Evolutionary conservation across 2,113 vertebrate species (phyloP), one percentile per base, ranked within the genome.

Genomic region (Eira barbara): DNA sequence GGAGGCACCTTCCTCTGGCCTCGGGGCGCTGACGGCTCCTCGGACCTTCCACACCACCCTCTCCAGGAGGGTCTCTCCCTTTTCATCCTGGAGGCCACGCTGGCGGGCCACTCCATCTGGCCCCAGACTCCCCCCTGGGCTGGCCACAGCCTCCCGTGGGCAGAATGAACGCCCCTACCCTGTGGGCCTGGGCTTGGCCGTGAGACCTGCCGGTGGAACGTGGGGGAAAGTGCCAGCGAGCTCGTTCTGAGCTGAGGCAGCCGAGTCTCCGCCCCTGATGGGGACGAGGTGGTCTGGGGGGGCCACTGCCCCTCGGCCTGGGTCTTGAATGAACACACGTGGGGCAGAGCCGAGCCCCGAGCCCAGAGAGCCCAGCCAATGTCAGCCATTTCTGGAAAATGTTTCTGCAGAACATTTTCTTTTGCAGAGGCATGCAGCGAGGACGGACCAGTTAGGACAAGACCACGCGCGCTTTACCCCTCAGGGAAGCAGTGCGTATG

Each of bases 401-500:
- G 29, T 15, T 65, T 31, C 63, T n/a, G 67, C 17, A 69, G 31
- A 69, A n/a, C 34, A 1, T 69, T 20, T 76, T 42, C 27, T 29
- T 76, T 29, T 15, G 73, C 25, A 76, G 42, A 76, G 8, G 4
- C 29, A 4, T 4, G 52, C 27, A 21, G 29, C 29, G 63, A 34
- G 42, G 31, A n/a, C 12, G 1, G 42, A 49, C 55, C 8, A n/a
- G 34, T 69, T 4, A 10, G 36, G 15, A 12, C n/a, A 10, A 25
- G 14, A 27, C 1, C 13, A 20, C 20, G 25, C 5, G 20, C 1
- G 11, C 61, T 34, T 7, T 4, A 9, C 34, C n/a, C 25, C 0
- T 34, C 14, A 27, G 67, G 65, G 49, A 39, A n/a, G 65, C 7
- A 0, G 55, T 0, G 0, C 34, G 18, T 23, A 0, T 1, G 42